These are phyloP conservation scores for Drosophila bunnanda DNA, from an alignment of 2,888 invertebrate species.

Conservation along the genomic window DNA sequence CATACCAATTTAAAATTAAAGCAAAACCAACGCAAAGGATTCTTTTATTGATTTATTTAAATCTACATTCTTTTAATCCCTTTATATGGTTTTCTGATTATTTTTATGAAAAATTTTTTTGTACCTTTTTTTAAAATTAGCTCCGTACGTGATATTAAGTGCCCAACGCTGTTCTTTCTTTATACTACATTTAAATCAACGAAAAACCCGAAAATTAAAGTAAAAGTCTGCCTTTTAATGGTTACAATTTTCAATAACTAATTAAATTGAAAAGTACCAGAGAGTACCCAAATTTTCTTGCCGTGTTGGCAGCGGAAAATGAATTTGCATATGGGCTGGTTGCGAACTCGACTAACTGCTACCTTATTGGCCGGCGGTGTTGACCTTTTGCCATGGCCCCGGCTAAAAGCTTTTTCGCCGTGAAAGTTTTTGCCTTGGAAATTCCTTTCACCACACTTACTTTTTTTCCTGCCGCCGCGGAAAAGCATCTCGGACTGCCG, in stretches of 20 bases:
- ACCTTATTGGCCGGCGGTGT: slow-evolving; percentile 44
- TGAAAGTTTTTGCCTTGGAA: slow-evolving; percentile 59
- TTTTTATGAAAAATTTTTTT: too few relatives aligned
- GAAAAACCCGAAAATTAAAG: neutral
- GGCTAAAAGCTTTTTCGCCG: slow-evolving; percentile 66
- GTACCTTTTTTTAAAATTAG: too few relatives aligned
- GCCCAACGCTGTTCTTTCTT: neutral
- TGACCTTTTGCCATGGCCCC: slow-evolving; percentile 50
- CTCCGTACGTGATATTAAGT: too few relatives aligned
- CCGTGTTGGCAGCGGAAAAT: slow-evolving; percentile 7
- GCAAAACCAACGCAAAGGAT: too few relatives aligned
- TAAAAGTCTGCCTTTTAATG: neutral
- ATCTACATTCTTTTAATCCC: too few relatives aligned
- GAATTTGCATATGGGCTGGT: slow-evolving; percentile 40
- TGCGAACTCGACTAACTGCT: slow-evolving; percentile 53
- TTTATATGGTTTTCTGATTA: too few relatives aligned
- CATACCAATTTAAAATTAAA: neutral
- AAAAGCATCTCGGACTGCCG: slow-evolving; percentile 23
- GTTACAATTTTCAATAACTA: neutral
- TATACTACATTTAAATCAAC: neutral
- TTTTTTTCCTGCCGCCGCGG: neutral
- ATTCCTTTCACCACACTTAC: slow-evolving; percentile 60
- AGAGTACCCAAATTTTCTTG: neutral
- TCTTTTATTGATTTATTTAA: too few relatives aligned
- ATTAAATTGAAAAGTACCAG: neutral